phyloP scores from a whole-genome alignment of 1,140 invertebrate species.

The Ooceraea biroi region DNA sequence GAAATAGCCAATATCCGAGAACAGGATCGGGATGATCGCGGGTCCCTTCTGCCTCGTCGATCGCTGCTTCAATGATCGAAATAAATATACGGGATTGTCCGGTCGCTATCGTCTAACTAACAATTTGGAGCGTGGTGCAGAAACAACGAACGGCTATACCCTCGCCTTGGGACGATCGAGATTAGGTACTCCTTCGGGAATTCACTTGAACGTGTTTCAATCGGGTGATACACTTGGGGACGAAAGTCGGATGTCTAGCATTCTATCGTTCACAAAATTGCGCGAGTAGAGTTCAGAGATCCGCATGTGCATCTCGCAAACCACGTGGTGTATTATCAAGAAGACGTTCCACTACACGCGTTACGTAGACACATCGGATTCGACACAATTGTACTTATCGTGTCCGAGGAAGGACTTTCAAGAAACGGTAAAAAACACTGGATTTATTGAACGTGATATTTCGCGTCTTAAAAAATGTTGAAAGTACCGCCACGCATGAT shows the following conservation, averaged over 20 bases:
- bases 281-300: background rate
- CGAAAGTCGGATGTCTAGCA: slow-evolving; percentile 13
- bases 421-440: too few relatives aligned
- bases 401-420: too few relatives aligned
- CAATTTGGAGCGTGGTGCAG: slow-evolving; percentile 48
- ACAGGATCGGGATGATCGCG: slow-evolving; percentile 4
- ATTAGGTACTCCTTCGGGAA: slow-evolving; percentile 53
- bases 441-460: too few relatives aligned
- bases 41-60: slow-evolving; percentile 17
- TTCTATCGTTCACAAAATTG: slow-evolving; percentile 2
- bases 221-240: slow-evolving; percentile 40
- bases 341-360: too few relatives aligned
- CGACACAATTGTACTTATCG: too few relatives aligned
- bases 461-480: too few relatives aligned
- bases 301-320: background rate
- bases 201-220: slow-evolving; percentile 66
- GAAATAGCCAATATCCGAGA: slow-evolving; percentile 53
- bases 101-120: slow-evolving; percentile 48
- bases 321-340: too few relatives aligned
- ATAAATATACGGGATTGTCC: slow-evolving; percentile 63
- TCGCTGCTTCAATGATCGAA: slow-evolving; percentile 49
- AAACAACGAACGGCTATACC: slow-evolving; percentile 48
- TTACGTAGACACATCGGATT: too few relatives aligned
- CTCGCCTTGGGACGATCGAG: slow-evolving; percentile 43
- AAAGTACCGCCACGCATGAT: too few relatives aligned